phyloP scores from a whole-genome alignment of 2,888 invertebrate genomes.

The Pandemis heparana region DNA sequence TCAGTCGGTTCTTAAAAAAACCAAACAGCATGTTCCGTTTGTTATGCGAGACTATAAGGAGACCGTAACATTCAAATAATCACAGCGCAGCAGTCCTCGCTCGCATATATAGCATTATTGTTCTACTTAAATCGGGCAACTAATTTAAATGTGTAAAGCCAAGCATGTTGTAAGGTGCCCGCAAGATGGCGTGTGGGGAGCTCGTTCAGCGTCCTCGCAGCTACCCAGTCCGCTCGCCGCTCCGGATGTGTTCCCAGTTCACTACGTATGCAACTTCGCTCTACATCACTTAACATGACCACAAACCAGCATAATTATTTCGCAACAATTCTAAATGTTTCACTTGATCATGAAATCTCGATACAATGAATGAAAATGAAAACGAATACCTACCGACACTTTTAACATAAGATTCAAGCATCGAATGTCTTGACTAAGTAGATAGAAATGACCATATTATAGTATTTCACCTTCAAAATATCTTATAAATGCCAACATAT shows the following conservation, averaged over 20 bases:
- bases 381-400: not conserved
- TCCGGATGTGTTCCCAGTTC: slow-evolving; percentile 32
- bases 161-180: slow-evolving; percentile 11
- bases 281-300: slow-evolving; percentile 24
- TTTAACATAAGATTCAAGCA: not conserved
- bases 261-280: slow-evolving; percentile 10
- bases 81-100: slow-evolving; percentile 6
- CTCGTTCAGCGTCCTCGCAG: slow-evolving; percentile 8
- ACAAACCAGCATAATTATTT: not conserved
- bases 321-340: not conserved
- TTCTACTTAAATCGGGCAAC: slow-evolving; percentile 19
- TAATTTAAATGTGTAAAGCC: slow-evolving; percentile 24
- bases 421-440: not conserved
- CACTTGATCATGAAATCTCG: not conserved
- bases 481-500: slow-evolving; percentile 1
- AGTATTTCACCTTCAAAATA: not conserved
- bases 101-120: slow-evolving; percentile 18
- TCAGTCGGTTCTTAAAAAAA: not conserved
- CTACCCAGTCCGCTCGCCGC: slow-evolving; percentile 26
- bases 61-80: slow-evolving; percentile 29
- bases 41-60: not conserved
- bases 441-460: not conserved
- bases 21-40: not conserved
- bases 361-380: not conserved
- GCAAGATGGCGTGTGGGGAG: slow-evolving; percentile 11